Evolutionary conservation across 1,140 invertebrate species (phyloP), one percentile per base, ranked within the genome.

Genomic region (Leptinotarsa lineolata): DNA sequence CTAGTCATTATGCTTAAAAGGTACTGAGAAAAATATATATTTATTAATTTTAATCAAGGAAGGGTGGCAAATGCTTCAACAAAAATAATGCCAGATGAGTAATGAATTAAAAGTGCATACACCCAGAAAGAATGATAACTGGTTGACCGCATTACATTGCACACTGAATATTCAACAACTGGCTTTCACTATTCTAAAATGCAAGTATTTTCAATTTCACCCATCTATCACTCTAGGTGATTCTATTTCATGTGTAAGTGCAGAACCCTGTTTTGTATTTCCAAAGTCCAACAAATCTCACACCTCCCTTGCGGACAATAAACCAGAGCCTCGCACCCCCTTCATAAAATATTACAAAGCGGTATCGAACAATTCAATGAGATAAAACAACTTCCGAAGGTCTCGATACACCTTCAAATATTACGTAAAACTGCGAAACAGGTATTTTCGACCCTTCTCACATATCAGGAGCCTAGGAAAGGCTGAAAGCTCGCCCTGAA

Each of bases 391-490:
- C n/a, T 54, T 54, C 16, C 15, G 15, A 13, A 54, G 16, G 15
- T 54, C 15, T 54, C 48, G 15, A 54, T 54, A 54, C n/a, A n/a
- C n/a, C 48, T 54, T 54, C 48, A 4, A 54, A 54, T 54, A 54
- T 54, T 54, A 54, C 48, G 48, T 54, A 64, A 22, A 68, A 46
- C 16, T 18, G 20, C 66, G 13, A 22, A 68, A 21, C 66, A 68
- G 66, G 66, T 68, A 68, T 68, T 68, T 48, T 13, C 20, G 39
- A 3, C 15, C 44, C 16, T 11, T 44, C 18, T n/a, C 30, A 48
- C 45, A 13, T 68, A 68, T 45, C 66, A 68, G 66, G 66, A 68
- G 66, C 45, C 20, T 11, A 68, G 44, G 66, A 68, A 68, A 68
- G 48, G 20, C 45, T 21, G 44, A 45, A 68, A 46, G 66, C 20